Base-by-base conservation (phyloP, 2,113 vertebrate genomes). In the Vicugna pacos region DNA sequence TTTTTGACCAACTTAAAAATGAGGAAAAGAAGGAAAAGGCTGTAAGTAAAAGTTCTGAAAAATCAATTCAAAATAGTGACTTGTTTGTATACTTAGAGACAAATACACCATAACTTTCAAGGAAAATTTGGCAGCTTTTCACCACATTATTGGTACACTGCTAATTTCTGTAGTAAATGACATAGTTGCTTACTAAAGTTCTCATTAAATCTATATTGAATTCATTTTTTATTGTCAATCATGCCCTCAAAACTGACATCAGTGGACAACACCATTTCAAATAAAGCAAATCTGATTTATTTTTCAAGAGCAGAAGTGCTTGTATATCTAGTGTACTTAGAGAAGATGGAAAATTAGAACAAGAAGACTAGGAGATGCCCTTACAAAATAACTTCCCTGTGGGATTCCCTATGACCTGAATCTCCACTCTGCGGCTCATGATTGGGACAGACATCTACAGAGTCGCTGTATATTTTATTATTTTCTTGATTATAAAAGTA, bases 101-200 rank as follows among this genome's bases (percentile, higher is more conserved):
- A 89, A 81, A 86, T 54, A 48, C 9, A 50, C 70, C 9, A 50
- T 30, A 22, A 0, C 1, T 62, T 91, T 80, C 60, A 20, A 52
- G 30, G 50, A 87, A 96, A 91, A 72, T 52, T 32, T 58, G 58
- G 8, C 13, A 91, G 46, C 24, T 87, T 83, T 93, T 84, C 56
- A 46, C 35, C 8, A n/a, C 38, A 3, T 84, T 64, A 50, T 58
- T 62, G 17, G 28, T 19, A 82, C 20, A 16, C 5, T 67, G 62
- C n/a, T 52, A 58, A 10, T 76, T 77, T 81, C 30, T 80, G n/a
- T n/a, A 89, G 38, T 60, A 85, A 88, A 89, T 70, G 85, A 28
- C 17, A 52, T 73, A 38, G 65, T 48, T 94, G 86, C n/a, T 85
- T 48, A 72, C 84, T 77, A 54, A 42, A 62, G 9, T 28, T 90